Evolutionary conservation across 2,888 invertebrate species (phyloP), one percentile per base, ranked within the genome.

Genomic region (Lagria hirta): DNA sequence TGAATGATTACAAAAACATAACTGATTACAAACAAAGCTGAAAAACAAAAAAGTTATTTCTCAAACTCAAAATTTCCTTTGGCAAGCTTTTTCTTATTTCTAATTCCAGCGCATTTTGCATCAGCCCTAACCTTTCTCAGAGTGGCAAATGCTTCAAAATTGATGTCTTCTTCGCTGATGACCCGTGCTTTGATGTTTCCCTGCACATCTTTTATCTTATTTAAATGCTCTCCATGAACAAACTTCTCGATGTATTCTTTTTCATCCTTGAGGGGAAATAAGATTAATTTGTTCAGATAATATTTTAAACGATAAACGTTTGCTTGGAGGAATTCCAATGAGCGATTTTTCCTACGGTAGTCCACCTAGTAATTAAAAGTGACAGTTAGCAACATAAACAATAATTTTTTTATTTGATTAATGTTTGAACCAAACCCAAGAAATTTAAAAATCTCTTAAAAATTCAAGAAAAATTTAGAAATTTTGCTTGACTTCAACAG

Each of bases 231-330:
- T 66, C 69, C 52, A 79, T 64, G 65, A 81, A 29, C 26, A 6
- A 10, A 15, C 7, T 16, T 11, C 3, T 33, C n/a, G 2, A 20
- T 10, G n/a, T n/a, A n/a, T n/a, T n/a, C n/a, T 10, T 26, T 1
- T 17, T 22, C 10, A n/a, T 3, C 5, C 71, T 90, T 91, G 72
- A 85, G 80, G 44, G 96, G 96, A 89, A 95, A 96, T 55, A 97
- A 76, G 67, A 97, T 93, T 63, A 98, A 77, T 67, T 91, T 88
- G 41, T 86, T 84, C 66, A 82, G 83, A 74, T 97, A 98, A 66
- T 93, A 91, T 75, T 94, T 95, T 54, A 98, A 75, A 54, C 97
- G 82, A 69, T 93, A 91, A 22, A 90, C 87, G 77, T 98, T 98
- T 28, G 79, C 80, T 70, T 88, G 87, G 27, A 95, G 76, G 4